Conservation (phyloP, 2,113 vertebrate genomes). For the Heterocephalus glaber region DNA sequence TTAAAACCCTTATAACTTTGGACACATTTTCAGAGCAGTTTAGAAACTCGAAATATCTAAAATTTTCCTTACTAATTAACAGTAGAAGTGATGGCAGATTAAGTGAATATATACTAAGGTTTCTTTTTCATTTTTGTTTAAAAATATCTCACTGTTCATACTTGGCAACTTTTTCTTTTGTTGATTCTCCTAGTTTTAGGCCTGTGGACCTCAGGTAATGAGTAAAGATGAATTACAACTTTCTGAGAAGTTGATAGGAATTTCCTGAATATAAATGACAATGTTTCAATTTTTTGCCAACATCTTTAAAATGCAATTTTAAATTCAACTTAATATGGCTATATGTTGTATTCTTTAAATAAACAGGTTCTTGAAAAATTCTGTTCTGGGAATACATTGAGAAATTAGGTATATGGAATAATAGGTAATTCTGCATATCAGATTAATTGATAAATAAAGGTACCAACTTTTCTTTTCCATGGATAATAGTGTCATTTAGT, state of each 20-base stretch:
- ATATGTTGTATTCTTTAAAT: not conserved
- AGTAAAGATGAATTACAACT: not conserved
- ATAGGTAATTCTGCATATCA: constrained; percentile 18
- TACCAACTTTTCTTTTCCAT: not conserved
- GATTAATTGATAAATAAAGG: not conserved
- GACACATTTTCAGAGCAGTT: not conserved
- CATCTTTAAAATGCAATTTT: constrained; percentile 34
- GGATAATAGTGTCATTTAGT: constrained; percentile 42
- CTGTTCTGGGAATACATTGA: not conserved
- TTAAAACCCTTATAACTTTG: not conserved
- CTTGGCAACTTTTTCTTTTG: not conserved
- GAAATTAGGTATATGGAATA: not conserved
- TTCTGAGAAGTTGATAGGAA: constrained; percentile 39
- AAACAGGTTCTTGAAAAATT: constrained; percentile 25
- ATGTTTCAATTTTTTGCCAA: not conserved
- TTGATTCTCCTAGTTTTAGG: not conserved
- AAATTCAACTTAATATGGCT: not conserved
- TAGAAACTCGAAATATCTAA: constrained; percentile 1
- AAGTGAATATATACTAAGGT: not conserved
- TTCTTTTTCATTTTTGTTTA: not conserved
- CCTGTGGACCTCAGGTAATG: not conserved
- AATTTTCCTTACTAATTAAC: constrained; percentile 48
- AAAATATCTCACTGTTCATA: not conserved
- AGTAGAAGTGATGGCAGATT: not conserved
- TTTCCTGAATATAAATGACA: constrained; percentile 44